Evolutionary conservation across 1,140 invertebrate species (phyloP).

Genomic region (Eriosoma lanigerum): DNA sequence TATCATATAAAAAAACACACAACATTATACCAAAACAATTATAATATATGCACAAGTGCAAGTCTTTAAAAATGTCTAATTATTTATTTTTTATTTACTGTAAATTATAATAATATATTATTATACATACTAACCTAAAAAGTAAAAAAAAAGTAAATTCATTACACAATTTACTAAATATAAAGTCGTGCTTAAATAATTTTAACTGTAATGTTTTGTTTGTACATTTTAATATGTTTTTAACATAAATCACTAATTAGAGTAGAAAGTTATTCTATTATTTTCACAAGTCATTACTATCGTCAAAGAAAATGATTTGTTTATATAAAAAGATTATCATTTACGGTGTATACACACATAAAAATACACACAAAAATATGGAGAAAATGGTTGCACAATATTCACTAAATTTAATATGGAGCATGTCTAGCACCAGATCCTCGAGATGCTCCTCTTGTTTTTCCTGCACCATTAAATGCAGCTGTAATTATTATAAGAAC

Average conservation of each 20-base stretch:
- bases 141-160: slow-evolving; percentile 46
- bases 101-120: slow-evolving; percentile 28
- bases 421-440: slow-evolving; percentile 59
- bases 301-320: slow-evolving; percentile 46
- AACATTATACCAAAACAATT: slow-evolving; percentile 23
- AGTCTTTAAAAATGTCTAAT: slow-evolving; percentile 37
- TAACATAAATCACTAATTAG: slow-evolving; percentile 35
- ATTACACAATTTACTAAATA: slow-evolving; percentile 12
- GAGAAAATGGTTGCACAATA: slow-evolving; percentile 12
- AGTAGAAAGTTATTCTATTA: background rate
- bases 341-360: slow-evolving; percentile 43
- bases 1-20: slow-evolving; percentile 44
- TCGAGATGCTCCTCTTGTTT: slow-evolving; percentile 50
- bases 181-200: slow-evolving; percentile 35
- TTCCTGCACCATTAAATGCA: slow-evolving; percentile 47
- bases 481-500: no score
- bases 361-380: slow-evolving; percentile 28
- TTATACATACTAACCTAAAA: slow-evolving; percentile 35
- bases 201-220: slow-evolving; percentile 34
- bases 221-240: slow-evolving; percentile 42
- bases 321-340: slow-evolving; percentile 43
- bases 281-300: slow-evolving; percentile 41
- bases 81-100: slow-evolving; percentile 38
- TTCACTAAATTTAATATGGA: slow-evolving; percentile 56
- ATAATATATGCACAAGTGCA: slow-evolving; percentile 27